phyloP scores from a whole-genome alignment of 2,888 invertebrate genomes.

The Pollenia angustigena region DNA sequence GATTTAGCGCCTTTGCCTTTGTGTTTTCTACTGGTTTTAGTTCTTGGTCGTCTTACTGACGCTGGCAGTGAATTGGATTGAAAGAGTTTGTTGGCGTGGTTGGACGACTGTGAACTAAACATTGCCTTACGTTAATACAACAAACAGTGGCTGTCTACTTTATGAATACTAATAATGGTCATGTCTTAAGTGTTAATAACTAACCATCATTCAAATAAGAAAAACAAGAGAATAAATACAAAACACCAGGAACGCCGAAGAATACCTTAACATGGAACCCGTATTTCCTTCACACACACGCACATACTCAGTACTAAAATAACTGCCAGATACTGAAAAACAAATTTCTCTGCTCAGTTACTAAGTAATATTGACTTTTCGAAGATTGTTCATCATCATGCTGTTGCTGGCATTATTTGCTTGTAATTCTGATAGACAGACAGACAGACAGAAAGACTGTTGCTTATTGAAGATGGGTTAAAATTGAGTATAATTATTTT shows the following conservation, averaged over 20 bases:
- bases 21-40: neutral
- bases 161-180: conserved; percentile 72
- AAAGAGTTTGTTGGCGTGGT: conserved; percentile 36
- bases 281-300: neutral
- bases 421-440: neutral
- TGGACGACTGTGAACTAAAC: conserved; percentile 43
- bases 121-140: conserved; percentile 46
- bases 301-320: neutral
- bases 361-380: conserved; percentile 30
- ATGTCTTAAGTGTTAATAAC: conserved; percentile 72
- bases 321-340: neutral
- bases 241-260: conserved; percentile 24
- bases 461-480: conserved; percentile 25
- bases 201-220: conserved; percentile 58
- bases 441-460: neutral
- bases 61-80: neutral
- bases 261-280: conserved; percentile 25
- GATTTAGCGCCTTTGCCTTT: conserved; percentile 51
- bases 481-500: conserved; percentile 33
- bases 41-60: neutral
- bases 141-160: conserved; percentile 45
- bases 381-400: conserved; percentile 23
- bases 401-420: neutral
- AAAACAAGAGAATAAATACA: neutral
- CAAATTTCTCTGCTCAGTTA: conserved; percentile 3